Evolutionary conservation across 2,888 invertebrate genomes (phyloP), one percentile per base, ranked within the genome.

Genomic region (Sclerodermus sp.): DNA sequence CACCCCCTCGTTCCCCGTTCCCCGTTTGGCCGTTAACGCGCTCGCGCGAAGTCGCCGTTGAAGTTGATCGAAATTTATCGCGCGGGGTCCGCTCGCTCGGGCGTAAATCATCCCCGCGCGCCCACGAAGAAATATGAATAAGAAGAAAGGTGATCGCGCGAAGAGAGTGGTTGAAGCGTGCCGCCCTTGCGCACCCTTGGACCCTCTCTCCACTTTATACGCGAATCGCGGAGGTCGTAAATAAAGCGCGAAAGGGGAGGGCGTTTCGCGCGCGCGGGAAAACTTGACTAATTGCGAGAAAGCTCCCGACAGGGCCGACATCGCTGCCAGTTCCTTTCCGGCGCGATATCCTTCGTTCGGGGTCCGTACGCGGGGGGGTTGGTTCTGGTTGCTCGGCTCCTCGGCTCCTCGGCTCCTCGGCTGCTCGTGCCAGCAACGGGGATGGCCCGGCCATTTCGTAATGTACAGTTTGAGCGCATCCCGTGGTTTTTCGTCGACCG

Each of bases 281-380:
- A 60, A 62, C 57, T 60, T 58, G 60, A 59, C 62, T 59, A 64
- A 64, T 64, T 60, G 62, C 60, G 60, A 64, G 62, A 58, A 62
- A 62, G 57, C 58, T 54, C 50, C 55, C 57, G 63, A n/a, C n/a
- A n/a, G n/a, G n/a, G n/a, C n/a, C n/a, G n/a, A 60, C 57, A 50
- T 54, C 55, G 58, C 43, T 53, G 51, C 60, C 56, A 51, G 53
- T 57, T 62, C 57, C 63, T 62, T 62, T 55, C 54, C 57, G 49
- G 45, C 53, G 49, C 56, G 57, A 60, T 64, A 62, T 57, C 53
- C 54, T 52, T 54, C 46, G 62, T 29, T 43, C 46, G 18, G n/a
- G n/a, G n/a, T n/a, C n/a, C n/a, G n/a, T n/a, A n/a, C n/a, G n/a
- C n/a, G n/a, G n/a, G n/a, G 41, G 44, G 49, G n/a, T n/a, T n/a